These are phyloP conservation scores for Venusia cambrica DNA, from an alignment of 2,888 invertebrate species.

Conservation along the genomic window DNA sequence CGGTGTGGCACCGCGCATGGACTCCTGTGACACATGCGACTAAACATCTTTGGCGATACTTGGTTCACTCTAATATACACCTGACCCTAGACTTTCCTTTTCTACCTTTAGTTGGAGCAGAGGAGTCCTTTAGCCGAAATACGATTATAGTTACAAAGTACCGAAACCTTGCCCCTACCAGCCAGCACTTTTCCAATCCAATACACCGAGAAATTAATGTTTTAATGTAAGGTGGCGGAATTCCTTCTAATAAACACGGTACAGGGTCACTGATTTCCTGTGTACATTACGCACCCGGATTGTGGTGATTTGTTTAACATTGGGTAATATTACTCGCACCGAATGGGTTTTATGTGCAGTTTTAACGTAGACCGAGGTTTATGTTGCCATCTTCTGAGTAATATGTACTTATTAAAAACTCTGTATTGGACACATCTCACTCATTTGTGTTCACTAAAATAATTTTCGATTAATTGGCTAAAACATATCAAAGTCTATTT, in stretches of 20 bases:
- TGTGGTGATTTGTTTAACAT: constrained; percentile 65
- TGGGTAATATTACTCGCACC: constrained; percentile 21
- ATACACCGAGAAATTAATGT: constrained; percentile 54
- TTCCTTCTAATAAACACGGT: constrained; percentile 69
- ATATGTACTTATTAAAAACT: constrained; percentile 15
- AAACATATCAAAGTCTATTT: constrained; percentile 22
- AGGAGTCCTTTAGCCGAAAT: constrained; percentile 26
- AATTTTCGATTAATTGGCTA: constrained; percentile 30
- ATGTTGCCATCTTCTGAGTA: constrained; percentile 14
- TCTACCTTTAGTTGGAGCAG: constrained; percentile 38
- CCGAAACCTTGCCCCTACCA: constrained; percentile 25
- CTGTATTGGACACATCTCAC: constrained; percentile 21
- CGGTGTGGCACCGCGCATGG: constrained; percentile 76
- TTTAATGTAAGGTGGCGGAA: constrained; percentile 76
- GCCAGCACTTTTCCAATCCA: constrained; percentile 52
- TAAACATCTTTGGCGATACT: constrained; percentile 59
- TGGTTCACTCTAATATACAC: constrained; percentile 60
- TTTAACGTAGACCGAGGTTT: constrained; percentile 10
- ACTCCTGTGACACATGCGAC: constrained; percentile 62
- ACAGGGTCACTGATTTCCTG: constrained; percentile 59
- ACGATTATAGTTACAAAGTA: constrained; percentile 20
- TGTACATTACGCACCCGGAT: constrained; percentile 56
- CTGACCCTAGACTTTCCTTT: constrained; percentile 46
- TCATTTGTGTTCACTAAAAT: constrained; percentile 24
- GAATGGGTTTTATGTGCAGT: constrained; percentile 15